These are phyloP conservation scores for Puntigrus tetrazona DNA, from an alignment of 2,113 vertebrate genomes.

Conservation along the genomic window DNA sequence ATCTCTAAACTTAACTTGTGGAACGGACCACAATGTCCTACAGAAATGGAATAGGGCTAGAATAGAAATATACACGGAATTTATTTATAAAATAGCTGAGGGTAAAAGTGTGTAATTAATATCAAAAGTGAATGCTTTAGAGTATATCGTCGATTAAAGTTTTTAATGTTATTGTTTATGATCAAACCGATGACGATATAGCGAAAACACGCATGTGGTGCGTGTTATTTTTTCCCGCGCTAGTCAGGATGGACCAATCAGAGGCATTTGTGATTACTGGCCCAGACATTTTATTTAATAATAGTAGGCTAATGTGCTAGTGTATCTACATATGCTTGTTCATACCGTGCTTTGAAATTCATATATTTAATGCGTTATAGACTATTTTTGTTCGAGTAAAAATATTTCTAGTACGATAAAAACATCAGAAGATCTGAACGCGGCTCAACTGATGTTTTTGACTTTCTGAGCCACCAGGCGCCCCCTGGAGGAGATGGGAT, in stretches of 20 bases:
- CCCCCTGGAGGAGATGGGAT: constrained; percentile 11
- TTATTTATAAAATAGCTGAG: neutral
- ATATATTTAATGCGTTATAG: neutral
- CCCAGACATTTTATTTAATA: neutral
- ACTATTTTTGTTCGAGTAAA: neutral
- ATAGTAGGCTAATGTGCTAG: neutral
- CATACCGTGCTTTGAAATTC: neutral
- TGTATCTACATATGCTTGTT: neutral
- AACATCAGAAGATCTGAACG: neutral
- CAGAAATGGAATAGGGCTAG: neutral
- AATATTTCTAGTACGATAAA: neutral
- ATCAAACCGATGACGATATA: neutral
- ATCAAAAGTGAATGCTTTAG: neutral
- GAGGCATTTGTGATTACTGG: neutral
- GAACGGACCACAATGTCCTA: neutral
- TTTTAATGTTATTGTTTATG: neutral
- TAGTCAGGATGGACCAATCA: neutral
- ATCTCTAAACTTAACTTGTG: neutral
- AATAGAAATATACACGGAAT: neutral
- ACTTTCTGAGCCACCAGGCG: constrained; percentile 14
- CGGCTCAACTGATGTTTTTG: neutral
- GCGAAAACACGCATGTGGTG: neutral
- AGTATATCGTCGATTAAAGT: neutral
- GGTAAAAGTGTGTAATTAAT: neutral
- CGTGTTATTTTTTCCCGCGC: neutral